Percentiles rank a stretch among this genome's conserved stretches.
Evolutionary conservation across 2,888 invertebrate species (phyloP).

Genomic region (Ichneumoninae sp.): DNA sequence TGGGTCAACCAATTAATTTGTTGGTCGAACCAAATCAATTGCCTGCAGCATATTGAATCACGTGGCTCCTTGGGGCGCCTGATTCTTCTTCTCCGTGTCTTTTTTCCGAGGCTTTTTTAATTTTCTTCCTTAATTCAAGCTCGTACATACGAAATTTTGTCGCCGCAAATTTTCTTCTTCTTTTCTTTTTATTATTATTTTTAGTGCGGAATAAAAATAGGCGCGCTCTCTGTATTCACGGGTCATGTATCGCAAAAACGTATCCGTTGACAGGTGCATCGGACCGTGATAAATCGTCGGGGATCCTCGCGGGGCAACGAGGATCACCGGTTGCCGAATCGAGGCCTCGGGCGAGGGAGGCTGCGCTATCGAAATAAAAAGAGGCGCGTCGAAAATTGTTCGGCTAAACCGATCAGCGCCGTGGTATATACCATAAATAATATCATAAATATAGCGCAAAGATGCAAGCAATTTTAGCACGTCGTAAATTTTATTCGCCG

Average conservation of each 20-base stretch:
- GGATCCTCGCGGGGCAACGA: conserved; percentile 56
- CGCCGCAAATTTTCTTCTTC: too few relatives aligned
- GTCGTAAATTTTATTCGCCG: conserved; percentile 70
- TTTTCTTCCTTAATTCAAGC: background rate
- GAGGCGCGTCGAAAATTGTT: conserved; percentile 48
- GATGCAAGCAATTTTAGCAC: conserved; percentile 71
- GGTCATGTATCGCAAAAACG: conserved; percentile 18
- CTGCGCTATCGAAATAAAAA: conserved; percentile 38
- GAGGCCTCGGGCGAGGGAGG: conserved; percentile 51
- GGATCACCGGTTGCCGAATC: conserved; percentile 59
- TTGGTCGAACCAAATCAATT: background rate
- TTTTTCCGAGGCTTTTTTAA: too few relatives aligned
- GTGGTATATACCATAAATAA: conserved; percentile 61
- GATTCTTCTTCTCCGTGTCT: background rate
- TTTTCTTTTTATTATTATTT: conserved; percentile 9
- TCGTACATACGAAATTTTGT: background rate
- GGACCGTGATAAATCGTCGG: conserved; percentile 49
- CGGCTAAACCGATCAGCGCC: conserved; percentile 27
- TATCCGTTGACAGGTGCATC: conserved; percentile 53
- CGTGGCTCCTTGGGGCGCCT: background rate
- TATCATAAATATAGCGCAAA: conserved; percentile 70
- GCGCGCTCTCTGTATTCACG: conserved; percentile 18
- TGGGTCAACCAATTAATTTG: background rate
- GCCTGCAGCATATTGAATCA: background rate
- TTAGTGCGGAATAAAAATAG: conserved; percentile 1